Evolutionary conservation across 2,113 vertebrate genomes (phyloP).

Genomic region (Coracopsis vasa): DNA sequence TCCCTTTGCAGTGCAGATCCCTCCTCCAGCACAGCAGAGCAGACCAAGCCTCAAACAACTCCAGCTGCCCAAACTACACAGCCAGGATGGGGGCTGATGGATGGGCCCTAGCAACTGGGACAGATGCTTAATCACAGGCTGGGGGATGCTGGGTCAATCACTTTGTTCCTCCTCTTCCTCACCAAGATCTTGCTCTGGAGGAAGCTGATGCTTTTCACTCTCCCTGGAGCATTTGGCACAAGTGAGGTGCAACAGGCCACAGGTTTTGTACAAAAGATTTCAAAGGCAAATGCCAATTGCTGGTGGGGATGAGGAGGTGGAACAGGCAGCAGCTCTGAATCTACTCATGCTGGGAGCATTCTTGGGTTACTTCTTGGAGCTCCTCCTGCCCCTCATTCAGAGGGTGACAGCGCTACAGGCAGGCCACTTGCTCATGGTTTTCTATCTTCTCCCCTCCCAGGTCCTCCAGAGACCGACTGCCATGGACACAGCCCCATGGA

Average conservation of each 20-base stretch:
- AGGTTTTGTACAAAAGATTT: neutral
- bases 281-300: neutral
- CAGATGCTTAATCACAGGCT: neutral
- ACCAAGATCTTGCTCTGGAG: neutral
- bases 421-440: neutral
- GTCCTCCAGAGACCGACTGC: neutral
- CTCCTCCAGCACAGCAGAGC: neutral
- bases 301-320: neutral
- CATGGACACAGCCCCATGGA: fast-evolving
- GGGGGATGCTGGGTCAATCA: neutral
- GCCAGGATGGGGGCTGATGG: neutral
- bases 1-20: neutral
- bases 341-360: neutral
- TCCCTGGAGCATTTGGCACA: neutral
- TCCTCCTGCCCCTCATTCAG: neutral
- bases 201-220: neutral
- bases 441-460: neutral
- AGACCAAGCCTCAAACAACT: neutral
- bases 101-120: neutral
- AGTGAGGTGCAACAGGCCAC: neutral
- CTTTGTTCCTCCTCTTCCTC: neutral
- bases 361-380: neutral
- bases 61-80: neutral
- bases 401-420: neutral
- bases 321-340: neutral